phyloP scores from a whole-genome alignment of 1,140 invertebrate genomes.

The Drosophila tani region DNA sequence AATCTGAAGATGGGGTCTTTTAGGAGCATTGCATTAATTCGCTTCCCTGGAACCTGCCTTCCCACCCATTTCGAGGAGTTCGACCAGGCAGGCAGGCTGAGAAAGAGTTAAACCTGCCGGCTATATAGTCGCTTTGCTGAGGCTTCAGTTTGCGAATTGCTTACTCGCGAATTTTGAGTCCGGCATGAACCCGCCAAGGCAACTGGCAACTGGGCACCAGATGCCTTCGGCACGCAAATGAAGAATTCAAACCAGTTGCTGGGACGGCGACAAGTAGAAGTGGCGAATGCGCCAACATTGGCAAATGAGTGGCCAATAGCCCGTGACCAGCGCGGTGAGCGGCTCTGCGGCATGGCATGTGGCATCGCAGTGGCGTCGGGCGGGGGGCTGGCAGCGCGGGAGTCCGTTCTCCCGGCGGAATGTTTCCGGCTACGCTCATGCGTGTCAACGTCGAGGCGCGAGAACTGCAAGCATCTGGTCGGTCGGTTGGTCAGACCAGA shows the following conservation, averaged over 20 bases:
- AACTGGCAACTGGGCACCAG: constrained; percentile 17
- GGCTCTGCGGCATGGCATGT: constrained; percentile 35
- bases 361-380: constrained; percentile 8
- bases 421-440: constrained; percentile 26
- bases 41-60: too few species aligned
- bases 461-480: constrained; percentile 59
- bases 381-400: neutral
- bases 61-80: neutral
- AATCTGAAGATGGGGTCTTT: neutral
- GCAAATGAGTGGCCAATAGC: constrained; percentile 53
- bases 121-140: neutral
- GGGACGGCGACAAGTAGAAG: constrained; percentile 56
- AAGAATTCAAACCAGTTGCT: constrained; percentile 75
- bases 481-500: constrained; percentile 20
- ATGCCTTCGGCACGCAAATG: constrained; percentile 69
- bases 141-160: neutral
- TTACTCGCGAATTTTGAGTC: neutral
- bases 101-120: neutral
- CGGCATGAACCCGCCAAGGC: neutral
- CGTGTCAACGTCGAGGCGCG: constrained; percentile 59
- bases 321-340: constrained; percentile 26
- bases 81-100: neutral
- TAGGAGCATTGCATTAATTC: neutral
- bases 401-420: constrained; percentile 6
- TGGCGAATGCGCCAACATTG: constrained; percentile 50